Percentiles rank a stretch among this genome's conserved stretches.
These are phyloP conservation scores for Excalfactoria chinensis DNA, from an alignment of 2,113 vertebrate genomes.

Conservation along the genomic window DNA sequence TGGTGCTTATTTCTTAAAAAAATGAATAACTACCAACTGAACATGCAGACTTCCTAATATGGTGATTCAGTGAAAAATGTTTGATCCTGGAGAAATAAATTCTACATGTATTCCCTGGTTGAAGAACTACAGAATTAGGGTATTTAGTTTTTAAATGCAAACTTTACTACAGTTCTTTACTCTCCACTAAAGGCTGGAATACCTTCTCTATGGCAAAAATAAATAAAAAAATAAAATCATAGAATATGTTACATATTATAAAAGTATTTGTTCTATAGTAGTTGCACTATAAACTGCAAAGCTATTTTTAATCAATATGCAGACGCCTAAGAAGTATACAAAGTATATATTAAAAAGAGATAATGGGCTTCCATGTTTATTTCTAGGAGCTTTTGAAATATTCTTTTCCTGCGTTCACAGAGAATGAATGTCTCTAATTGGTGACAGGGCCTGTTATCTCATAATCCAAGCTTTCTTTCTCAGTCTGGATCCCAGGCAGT, in stretches of 20 bases:
- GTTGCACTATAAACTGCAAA: neutral
- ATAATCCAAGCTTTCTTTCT: neutral
- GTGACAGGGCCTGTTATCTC: neutral
- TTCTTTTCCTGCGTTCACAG: neutral
- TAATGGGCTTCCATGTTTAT: neutral
- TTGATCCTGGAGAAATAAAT: neutral
- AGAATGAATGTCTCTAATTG: neutral
- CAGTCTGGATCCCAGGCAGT: neutral
- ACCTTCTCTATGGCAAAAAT: neutral
- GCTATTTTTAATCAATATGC: neutral
- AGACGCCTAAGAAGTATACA: neutral
- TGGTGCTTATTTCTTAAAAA: neutral
- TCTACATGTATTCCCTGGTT: neutral
- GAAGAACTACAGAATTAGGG: neutral
- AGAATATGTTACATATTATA: neutral
- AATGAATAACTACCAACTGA: neutral
- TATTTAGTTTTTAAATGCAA: neutral
- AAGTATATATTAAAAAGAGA: neutral
- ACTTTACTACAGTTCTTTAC: neutral
- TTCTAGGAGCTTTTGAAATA: neutral
- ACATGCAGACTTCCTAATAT: neutral
- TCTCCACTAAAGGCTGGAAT: neutral
- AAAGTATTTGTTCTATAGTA: neutral
- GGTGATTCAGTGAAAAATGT: neutral
- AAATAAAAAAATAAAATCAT: neutral